Evolutionary conservation across 2,888 invertebrate genomes (phyloP).

Genomic region (Argyra leucocephala): DNA sequence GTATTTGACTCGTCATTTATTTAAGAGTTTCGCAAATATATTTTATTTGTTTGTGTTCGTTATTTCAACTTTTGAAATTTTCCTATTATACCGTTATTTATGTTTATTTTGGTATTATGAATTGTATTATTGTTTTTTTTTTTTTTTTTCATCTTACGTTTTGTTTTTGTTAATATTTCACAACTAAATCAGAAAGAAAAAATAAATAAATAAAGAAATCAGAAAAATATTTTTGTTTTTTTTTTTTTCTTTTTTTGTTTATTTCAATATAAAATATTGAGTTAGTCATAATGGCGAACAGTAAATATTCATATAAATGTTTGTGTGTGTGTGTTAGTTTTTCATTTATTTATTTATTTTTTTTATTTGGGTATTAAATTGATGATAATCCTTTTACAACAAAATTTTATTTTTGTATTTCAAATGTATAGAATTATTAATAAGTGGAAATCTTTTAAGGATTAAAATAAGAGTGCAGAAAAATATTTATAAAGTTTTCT

Average conservation of each 20-base stretch:
- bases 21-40: slow-evolving; percentile 5
- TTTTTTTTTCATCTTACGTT: not conserved
- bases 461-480: no score
- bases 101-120: not conserved
- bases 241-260: no score
- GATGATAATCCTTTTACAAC: not conserved
- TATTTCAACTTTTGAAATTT: not conserved
- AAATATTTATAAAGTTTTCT: no score
- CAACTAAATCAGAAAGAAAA: not conserved
- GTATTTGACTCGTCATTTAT: slow-evolving; percentile 3
- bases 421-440: no score
- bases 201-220: no score
- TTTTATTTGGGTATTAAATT: not conserved
- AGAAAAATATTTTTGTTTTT: no score
- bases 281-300: not conserved
- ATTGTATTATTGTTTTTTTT: not conserved
- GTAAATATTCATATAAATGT: not conserved
- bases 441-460: no score
- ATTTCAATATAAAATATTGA: not conserved
- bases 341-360: not conserved
- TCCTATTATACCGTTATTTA: not conserved
- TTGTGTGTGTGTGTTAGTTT: not conserved
- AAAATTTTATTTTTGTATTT: not conserved
- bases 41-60: not conserved
- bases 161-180: not conserved